Conservation (phyloP, 2,888 invertebrate species). For the Cistogaster globosa region DNA sequence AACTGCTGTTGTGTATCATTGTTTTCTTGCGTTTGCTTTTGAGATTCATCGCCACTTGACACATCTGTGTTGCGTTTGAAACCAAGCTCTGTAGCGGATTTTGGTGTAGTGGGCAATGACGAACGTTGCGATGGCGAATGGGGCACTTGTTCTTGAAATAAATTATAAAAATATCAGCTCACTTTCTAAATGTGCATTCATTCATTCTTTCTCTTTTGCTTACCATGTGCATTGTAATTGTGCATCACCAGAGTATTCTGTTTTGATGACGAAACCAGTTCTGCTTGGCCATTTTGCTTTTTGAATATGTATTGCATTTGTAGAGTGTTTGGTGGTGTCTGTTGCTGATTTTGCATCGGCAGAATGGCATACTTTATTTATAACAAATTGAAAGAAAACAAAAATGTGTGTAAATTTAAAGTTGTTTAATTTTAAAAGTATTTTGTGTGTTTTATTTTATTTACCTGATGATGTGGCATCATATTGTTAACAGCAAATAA, state of each 20-base stretch:
- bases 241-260: constrained; percentile 77
- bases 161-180: not conserved
- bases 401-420: not conserved
- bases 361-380: constrained; percentile 71
- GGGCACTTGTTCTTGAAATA: constrained; percentile 74
- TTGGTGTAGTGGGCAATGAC: constrained; percentile 82
- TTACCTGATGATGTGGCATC: constrained; percentile 80
- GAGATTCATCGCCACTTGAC: constrained; percentile 75
- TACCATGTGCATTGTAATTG: constrained; percentile 75
- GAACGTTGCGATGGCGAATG: constrained; percentile 81
- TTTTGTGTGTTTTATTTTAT: constrained; percentile 25
- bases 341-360: constrained; percentile 75
- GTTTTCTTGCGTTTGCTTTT: constrained; percentile 77
- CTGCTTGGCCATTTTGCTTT: constrained; percentile 78
- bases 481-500: constrained; percentile 79
- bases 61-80: constrained; percentile 65
- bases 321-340: constrained; percentile 50
- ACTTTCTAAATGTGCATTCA: not conserved
- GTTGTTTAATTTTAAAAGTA: no score
- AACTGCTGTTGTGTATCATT: constrained; percentile 84
- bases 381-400: not conserved
- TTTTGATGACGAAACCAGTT: constrained; percentile 65
- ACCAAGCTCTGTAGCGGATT: constrained; percentile 77
- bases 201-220: not conserved
- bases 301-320: constrained; percentile 80